A percentile compares a stretch with the other conserved stretches of the same genome.
phyloP scores from a whole-genome alignment of 1,140 invertebrate genomes.

The Drosophila micromelanica region DNA sequence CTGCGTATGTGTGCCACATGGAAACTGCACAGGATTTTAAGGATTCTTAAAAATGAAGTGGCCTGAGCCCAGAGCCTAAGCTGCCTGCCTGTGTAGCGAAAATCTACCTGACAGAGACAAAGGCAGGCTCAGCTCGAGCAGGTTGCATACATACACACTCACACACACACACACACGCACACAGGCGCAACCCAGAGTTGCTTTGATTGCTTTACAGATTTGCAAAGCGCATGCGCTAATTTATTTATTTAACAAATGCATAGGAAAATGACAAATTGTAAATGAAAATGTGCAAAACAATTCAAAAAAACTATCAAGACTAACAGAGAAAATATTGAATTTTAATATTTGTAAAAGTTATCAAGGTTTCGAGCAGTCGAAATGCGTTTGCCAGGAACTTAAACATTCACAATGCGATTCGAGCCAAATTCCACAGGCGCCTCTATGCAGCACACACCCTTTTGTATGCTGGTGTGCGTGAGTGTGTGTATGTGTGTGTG shows the following conservation, averaged over 20 bases:
- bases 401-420: slow-evolving; percentile 9
- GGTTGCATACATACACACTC: slow-evolving; percentile 52
- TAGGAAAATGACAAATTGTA: slow-evolving; percentile 54
- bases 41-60: slow-evolving; percentile 64
- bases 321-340: not conserved
- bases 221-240: slow-evolving; percentile 61
- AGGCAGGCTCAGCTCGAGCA: slow-evolving; percentile 43
- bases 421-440: not conserved
- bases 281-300: slow-evolving; percentile 50
- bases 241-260: slow-evolving; percentile 59
- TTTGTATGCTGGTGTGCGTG: slow-evolving; percentile 28
- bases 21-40: slow-evolving; percentile 67
- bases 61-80: slow-evolving; percentile 1
- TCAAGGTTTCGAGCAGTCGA: not conserved
- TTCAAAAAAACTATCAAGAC: not conserved
- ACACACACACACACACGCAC: slow-evolving; percentile 22
- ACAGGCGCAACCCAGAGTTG: slow-evolving; percentile 60
- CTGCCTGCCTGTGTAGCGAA: slow-evolving; percentile 47
- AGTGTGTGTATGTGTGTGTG: slow-evolving; percentile 13
- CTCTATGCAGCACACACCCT: slow-evolving; percentile 55
- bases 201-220: slow-evolving; percentile 46
- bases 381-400: not conserved
- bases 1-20: slow-evolving; percentile 75
- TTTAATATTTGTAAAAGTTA: not conserved
- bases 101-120: slow-evolving; percentile 74